A percentile compares a stretch with the other conserved stretches of the same genome.
These are phyloP conservation scores for Anticlea derivata DNA, from an alignment of 2,888 invertebrate species.

Conservation along the genomic window DNA sequence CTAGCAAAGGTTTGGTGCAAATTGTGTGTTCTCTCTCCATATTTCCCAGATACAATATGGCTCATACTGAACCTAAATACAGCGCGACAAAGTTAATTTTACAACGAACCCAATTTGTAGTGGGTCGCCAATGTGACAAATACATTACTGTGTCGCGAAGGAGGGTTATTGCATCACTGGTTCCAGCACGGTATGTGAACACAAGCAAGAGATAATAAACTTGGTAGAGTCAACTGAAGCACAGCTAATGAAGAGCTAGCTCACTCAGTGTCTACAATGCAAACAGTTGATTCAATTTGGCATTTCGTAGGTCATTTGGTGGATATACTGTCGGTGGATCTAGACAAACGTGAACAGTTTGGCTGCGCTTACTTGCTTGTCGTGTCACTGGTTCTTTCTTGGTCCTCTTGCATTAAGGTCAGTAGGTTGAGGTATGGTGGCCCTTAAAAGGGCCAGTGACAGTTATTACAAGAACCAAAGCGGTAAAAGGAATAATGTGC, in stretches of 20 bases:
- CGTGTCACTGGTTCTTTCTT: no score
- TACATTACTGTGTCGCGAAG: constrained; percentile 35
- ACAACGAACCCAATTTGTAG: not conserved
- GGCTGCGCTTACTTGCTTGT: no score
- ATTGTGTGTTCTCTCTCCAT: constrained; percentile 45
- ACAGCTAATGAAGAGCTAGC: constrained; percentile 19
- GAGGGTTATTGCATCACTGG: constrained; percentile 33
- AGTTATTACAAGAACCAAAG: no score
- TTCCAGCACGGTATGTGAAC: constrained; percentile 29
- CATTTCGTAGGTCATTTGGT: not conserved
- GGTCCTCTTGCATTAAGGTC: no score
- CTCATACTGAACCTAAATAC: not conserved
- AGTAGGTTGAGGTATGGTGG: no score
- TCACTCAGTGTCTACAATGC: no score
- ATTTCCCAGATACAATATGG: not conserved
- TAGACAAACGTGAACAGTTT: no score
- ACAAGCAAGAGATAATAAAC: constrained; percentile 38
- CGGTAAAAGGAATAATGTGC: no score
- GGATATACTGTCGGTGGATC: no score
- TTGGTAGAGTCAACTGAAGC: constrained; percentile 30
- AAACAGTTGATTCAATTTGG: not conserved
- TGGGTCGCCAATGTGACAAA: constrained; percentile 33
- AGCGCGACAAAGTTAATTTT: not conserved
- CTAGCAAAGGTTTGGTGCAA: not conserved
- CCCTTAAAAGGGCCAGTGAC: no score